Base-by-base conservation (phyloP, 2,888 invertebrate genomes). In the Drosophila rubida region DNA sequence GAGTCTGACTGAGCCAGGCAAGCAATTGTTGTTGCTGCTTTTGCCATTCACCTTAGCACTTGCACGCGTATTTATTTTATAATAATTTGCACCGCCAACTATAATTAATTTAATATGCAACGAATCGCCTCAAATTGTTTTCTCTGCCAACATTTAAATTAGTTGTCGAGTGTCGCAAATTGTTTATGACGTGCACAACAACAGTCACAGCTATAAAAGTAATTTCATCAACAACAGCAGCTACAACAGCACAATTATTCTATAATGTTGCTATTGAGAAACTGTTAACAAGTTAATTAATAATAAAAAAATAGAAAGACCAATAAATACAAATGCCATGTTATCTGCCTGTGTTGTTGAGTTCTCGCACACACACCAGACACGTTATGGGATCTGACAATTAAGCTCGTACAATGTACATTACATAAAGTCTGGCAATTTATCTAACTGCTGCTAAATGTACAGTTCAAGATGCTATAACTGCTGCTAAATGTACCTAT, bases 221-320 rank as follows among this genome's bases (percentile, higher is more conserved):
- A 19, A 48, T 32, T 32, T 19, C 50, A 59, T 39, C 51, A 35
- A 13, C 55, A 55, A 35, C 30, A 54, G 44, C 66, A 53, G 51
- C 32, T 44, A 35, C 30, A 39, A 35, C 37, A 59, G 35, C 41
- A 51, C 76, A 76, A 87, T 87, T 87, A 81, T 67, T 67, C 44
- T 64, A 64, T 73, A 64, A 59, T 51, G 67, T 65, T 59, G 66
- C 79, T 68, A 87, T 88, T 73, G 75, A 73, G 70, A 83, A 88
- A 86, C 84, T 84, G 84, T 84, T 84, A 84, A 84, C 84, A 84
- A 84, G 84, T 88, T 86, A 78, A 84, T 88, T 88, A 84, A 75
- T 76, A 68, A 74, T 76, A 63, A 71, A 67, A 49, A 67, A 55
- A 23, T 48, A 59, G n/a, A 14, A 6, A 49, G 27, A 37, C 8